Evolutionary conservation across 2,797 vertebrate genomes (phyloP).

Genomic region (Sphenodon punctatus): DNA sequence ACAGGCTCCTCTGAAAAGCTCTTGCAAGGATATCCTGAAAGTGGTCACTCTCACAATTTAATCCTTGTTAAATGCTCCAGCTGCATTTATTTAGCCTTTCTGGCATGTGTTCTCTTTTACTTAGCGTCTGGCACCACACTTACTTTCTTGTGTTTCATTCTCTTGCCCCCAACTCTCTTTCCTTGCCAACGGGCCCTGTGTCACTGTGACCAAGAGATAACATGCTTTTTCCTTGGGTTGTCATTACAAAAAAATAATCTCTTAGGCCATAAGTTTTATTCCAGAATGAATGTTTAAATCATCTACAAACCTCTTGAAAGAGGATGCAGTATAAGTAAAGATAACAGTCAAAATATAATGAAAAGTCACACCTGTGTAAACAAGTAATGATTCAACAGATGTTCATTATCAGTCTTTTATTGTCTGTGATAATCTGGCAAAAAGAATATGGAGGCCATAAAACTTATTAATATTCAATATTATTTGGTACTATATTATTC

Average conservation of each 20-base stretch:
- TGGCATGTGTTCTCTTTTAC: conserved; percentile 1
- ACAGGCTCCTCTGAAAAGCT: background rate
- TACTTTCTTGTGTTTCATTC: background rate
- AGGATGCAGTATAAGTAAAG: background rate
- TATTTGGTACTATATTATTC: too few species aligned
- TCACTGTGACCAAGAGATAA: accelerated
- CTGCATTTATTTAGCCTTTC: background rate
- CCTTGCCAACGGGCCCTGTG: background rate
- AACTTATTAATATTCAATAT: background rate
- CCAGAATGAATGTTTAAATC: background rate
- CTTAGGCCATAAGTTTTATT: background rate
- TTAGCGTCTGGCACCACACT: background rate
- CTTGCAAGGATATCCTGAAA: background rate
- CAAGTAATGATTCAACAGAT: conserved; percentile 1
- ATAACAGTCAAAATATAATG: conserved; percentile 11
- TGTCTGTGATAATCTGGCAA: background rate
- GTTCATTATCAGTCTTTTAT: conserved; percentile 10
- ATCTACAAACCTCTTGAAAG: conserved; percentile 20
- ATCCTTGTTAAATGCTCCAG: background rate
- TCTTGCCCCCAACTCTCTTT: background rate
- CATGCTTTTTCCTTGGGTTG: background rate
- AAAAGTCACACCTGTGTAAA: conserved; percentile 9
- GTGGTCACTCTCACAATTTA: background rate
- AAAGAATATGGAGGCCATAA: background rate
- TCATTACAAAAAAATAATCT: conserved; percentile 5